These are phyloP conservation scores for Xiphophorus maculatus DNA, from an alignment of 2,113 vertebrate species.

Conservation along the genomic window DNA sequence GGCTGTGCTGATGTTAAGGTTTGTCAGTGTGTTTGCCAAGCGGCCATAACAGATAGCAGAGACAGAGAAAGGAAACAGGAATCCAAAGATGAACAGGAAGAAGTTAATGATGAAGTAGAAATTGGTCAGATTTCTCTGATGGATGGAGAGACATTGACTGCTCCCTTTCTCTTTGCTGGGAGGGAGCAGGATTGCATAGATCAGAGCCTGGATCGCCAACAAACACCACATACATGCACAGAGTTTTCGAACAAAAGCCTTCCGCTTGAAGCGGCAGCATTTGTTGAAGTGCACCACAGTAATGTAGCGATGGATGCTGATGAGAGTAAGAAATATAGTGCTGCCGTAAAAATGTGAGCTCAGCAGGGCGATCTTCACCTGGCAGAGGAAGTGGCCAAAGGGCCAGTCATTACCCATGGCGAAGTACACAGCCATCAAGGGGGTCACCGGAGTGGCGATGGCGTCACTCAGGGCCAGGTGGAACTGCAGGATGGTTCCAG, in stretches of 20 bases:
- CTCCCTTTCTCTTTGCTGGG: conserved; percentile 46
- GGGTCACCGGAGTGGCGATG: conserved; percentile 66
- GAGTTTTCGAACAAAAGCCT: conserved; percentile 70
- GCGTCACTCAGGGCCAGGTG: conserved; percentile 76
- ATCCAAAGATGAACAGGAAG: conserved; percentile 53
- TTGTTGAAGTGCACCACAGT: conserved; percentile 68
- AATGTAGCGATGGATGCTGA: conserved; percentile 76
- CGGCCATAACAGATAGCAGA: conserved; percentile 65
- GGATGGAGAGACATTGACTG: conserved; percentile 73
- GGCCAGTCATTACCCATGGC: conserved; percentile 64
- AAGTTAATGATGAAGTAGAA: conserved; percentile 69
- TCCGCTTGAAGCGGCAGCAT: conserved; percentile 65
- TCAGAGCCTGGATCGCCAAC: conserved; percentile 58
- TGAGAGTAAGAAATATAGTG: conserved; percentile 77
- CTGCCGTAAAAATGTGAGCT: conserved; percentile 77
- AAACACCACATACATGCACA: conserved; percentile 68
- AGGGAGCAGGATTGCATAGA: conserved; percentile 63
- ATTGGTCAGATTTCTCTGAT: conserved; percentile 52
- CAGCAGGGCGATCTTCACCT: conserved; percentile 69
- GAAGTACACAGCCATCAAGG: conserved; percentile 71
- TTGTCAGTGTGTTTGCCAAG: conserved; percentile 62
- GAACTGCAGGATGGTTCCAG: conserved; percentile 77
- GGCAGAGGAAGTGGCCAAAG: conserved; percentile 74
- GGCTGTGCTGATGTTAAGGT: conserved; percentile 54
- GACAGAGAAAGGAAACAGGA: conserved; percentile 71